phyloP scores from a whole-genome alignment of 2,888 invertebrate genomes.

The Tuta absoluta region DNA sequence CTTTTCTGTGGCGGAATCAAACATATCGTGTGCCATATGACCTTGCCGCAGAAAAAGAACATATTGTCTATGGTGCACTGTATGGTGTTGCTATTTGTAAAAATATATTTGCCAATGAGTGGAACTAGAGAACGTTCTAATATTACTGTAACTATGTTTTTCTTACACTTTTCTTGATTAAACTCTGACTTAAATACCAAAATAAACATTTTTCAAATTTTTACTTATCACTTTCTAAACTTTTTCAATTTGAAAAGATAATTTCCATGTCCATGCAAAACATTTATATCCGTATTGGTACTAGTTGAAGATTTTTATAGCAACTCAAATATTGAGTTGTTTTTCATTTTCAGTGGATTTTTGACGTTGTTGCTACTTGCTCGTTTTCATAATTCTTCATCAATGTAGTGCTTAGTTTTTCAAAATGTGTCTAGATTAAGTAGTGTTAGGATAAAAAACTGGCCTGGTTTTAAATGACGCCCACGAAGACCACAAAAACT shows the following conservation, averaged over 20 bases:
- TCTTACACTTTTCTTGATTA: too few relatives aligned
- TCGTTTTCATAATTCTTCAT: conserved; percentile 62
- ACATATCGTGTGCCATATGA: not conserved
- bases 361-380: conserved; percentile 73
- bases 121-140: not conserved
- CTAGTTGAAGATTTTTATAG: not conserved
- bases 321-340: conserved; percentile 71
- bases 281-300: not conserved
- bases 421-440: conserved; percentile 72
- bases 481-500: conserved; percentile 90
- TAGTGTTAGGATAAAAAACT: conserved; percentile 67
- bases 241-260: too few relatives aligned
- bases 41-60: conserved; percentile 10
- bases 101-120: not conserved
- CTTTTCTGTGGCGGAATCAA: not conserved
- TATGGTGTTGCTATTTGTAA: not conserved
- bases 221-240: too few relatives aligned
- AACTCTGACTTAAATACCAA: too few relatives aligned
- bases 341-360: conserved; percentile 75
- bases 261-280: too few relatives aligned
- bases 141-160: not conserved
- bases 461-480: conserved; percentile 82
- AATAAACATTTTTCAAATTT: too few relatives aligned
- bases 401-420: conserved; percentile 72
- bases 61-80: not conserved